phyloP scores from a whole-genome alignment of 2,888 invertebrate genomes.

The Fragum sueziense region DNA sequence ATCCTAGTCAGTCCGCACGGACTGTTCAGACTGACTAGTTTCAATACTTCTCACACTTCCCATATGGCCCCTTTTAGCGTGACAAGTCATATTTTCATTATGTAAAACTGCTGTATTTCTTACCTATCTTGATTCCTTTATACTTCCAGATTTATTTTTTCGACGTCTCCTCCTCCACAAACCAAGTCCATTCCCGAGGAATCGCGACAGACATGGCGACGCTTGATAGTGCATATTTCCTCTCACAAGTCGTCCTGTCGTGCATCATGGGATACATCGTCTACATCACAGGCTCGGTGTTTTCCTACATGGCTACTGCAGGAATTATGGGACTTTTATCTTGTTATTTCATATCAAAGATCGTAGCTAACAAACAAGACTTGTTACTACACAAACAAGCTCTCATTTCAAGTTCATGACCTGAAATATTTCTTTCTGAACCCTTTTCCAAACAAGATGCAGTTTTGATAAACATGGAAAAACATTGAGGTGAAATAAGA shows the following conservation, averaged over 20 bases:
- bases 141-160: conserved; percentile 79
- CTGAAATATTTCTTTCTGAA: background rate
- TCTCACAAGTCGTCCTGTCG: conserved; percentile 83
- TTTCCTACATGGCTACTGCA: conserved; percentile 83
- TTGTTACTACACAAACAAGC: conserved; percentile 37
- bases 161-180: conserved; percentile 64
- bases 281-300: conserved; percentile 81
- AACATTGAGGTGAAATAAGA: background rate
- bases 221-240: conserved; percentile 83
- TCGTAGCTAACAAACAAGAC: conserved; percentile 69
- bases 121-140: too few species aligned
- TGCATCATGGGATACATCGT: conserved; percentile 83
- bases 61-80: too few species aligned
- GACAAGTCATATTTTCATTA: too few species aligned
- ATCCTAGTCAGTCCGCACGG: too few species aligned
- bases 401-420: conserved; percentile 14
- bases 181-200: conserved; percentile 86
- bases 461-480: background rate
- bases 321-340: conserved; percentile 81
- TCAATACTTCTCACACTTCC: too few species aligned
- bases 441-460: background rate
- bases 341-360: conserved; percentile 72
- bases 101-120: too few species aligned
- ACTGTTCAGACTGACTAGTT: too few species aligned
- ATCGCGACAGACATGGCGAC: conserved; percentile 95